Evolutionary conservation across 2,888 invertebrate genomes (phyloP).

Genomic region (Panopea generosa): DNA sequence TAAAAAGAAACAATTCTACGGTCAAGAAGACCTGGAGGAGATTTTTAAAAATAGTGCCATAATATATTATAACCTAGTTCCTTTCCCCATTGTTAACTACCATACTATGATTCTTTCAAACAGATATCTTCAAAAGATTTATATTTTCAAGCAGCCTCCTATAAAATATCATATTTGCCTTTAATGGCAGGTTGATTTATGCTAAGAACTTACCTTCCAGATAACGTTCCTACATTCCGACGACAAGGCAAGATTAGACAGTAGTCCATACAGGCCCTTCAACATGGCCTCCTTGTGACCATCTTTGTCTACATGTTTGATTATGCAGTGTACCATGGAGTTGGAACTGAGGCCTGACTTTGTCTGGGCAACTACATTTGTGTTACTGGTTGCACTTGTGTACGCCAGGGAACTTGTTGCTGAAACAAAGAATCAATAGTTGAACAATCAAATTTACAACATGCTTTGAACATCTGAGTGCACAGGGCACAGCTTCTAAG

Average conservation of each 20-base stretch:
- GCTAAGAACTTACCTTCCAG: slow-evolving; percentile 79
- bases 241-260: slow-evolving; percentile 78
- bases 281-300: slow-evolving; percentile 61
- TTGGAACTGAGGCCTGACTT: slow-evolving; percentile 71
- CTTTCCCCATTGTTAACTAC: too few species aligned
- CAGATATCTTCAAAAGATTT: background rate
- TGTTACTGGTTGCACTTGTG: slow-evolving; percentile 50
- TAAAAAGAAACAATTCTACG: too few species aligned
- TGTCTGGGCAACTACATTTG: slow-evolving; percentile 6
- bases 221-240: slow-evolving; percentile 82
- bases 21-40: too few species aligned
- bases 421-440: slow-evolving; percentile 57
- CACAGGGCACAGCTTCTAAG: too few species aligned
- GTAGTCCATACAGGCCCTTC: slow-evolving; percentile 73
- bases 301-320: slow-evolving; percentile 74
- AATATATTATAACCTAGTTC: too few species aligned
- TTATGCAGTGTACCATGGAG: slow-evolving; percentile 81
- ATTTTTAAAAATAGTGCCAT: too few species aligned
- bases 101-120: background rate
- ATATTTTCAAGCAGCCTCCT: background rate
- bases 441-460: too few species aligned
- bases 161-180: too few species aligned
- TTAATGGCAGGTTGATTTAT: too few species aligned
- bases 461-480: background rate
- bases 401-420: slow-evolving; percentile 76